These are phyloP conservation scores for Ochlodes sylvanus DNA, from an alignment of 2,888 invertebrate species.

Conservation along the genomic window DNA sequence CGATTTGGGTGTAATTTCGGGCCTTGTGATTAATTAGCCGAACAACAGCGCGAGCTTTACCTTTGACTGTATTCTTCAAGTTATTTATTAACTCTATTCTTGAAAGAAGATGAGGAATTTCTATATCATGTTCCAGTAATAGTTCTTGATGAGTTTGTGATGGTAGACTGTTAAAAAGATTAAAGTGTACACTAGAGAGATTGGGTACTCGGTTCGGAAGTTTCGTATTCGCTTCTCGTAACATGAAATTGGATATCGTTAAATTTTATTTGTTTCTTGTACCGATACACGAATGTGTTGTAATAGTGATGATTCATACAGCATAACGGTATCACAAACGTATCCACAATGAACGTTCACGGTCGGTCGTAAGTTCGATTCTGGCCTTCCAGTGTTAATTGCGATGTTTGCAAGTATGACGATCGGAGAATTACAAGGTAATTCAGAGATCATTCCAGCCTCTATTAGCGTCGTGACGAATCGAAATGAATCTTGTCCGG, in stretches of 20 bases:
- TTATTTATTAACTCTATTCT: conserved; percentile 45
- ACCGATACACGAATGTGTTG: conserved; percentile 16
- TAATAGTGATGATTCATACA: conserved; percentile 28
- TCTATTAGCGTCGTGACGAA: conserved; percentile 69
- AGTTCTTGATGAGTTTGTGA: neutral
- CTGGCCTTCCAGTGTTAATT: conserved; percentile 46
- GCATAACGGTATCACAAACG: conserved; percentile 42
- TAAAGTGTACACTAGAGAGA: conserved; percentile 4
- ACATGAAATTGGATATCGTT: neutral
- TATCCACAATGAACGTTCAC: conserved; percentile 42
- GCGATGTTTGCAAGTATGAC: conserved; percentile 58
- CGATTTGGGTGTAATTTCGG: conserved; percentile 59
- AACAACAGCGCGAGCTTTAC: conserved; percentile 40
- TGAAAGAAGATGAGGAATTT: conserved; percentile 28
- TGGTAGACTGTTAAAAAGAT: conserved; percentile 1
- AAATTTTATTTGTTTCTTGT: conserved; percentile 2
- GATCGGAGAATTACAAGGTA: conserved; percentile 56
- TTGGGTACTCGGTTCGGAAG: neutral
- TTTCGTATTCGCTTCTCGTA: neutral
- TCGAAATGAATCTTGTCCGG: conserved; percentile 60
- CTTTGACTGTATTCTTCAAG: conserved; percentile 43
- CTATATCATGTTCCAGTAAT: conserved; percentile 25
- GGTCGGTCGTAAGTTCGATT: conserved; percentile 39
- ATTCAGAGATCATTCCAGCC: conserved; percentile 53
- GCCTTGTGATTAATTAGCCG: conserved; percentile 63